Evolutionary conservation across 2,888 invertebrate species (phyloP).

Genomic region (Drosophila kuntzei): DNA sequence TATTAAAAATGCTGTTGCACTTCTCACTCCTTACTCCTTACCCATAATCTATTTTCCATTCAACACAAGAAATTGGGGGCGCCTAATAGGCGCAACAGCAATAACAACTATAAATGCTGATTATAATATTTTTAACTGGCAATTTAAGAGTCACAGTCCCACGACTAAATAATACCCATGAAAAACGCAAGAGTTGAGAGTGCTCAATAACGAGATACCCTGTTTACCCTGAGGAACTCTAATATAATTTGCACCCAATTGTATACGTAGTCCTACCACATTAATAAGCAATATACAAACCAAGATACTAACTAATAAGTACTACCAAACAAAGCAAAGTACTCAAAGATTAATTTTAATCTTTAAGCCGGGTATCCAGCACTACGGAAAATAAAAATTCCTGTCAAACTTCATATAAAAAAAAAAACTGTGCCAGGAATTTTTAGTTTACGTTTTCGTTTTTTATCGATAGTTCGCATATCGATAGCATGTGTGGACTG

Average conservation of each 20-base stretch:
- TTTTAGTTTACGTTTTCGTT: no score
- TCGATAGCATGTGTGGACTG: no score
- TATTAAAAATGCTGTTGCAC: conserved; percentile 32
- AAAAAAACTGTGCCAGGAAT: no score
- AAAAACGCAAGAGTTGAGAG: not conserved
- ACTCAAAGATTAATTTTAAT: no score
- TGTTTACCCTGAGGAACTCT: not conserved
- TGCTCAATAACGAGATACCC: not conserved
- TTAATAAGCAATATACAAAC: not conserved
- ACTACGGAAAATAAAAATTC: no score
- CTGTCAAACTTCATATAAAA: no score
- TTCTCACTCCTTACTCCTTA: not conserved
- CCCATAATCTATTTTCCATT: not conserved
- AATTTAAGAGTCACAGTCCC: not conserved
- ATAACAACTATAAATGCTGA: conserved; percentile 5
- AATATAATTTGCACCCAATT: not conserved
- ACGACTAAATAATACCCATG: conserved; percentile 1
- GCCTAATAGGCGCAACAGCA: conserved; percentile 19
- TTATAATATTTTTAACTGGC: conserved; percentile 13
- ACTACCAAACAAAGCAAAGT: no score
- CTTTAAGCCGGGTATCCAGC: no score
- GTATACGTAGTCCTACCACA: not conserved
- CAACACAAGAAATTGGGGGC: conserved; percentile 23
- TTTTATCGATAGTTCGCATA: no score
- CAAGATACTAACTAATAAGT: no score